phyloP scores from a whole-genome alignment of 2,113 vertebrate species.

The Ochotona princeps region DNA sequence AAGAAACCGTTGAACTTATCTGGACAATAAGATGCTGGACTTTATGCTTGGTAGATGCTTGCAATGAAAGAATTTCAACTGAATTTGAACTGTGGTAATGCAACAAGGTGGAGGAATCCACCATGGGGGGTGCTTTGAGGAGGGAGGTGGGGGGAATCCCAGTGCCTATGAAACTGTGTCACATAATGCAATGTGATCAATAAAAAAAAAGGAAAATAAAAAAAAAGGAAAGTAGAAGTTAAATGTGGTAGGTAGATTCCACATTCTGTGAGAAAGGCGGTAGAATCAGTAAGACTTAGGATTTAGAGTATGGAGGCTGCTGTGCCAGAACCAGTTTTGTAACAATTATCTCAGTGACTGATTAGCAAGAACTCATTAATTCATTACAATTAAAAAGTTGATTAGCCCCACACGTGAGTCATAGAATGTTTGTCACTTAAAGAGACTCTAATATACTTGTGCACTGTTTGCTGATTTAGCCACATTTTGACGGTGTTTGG shows the following conservation, averaged over 20 bases:
- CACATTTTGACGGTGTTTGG: not conserved
- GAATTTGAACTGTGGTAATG: too few relatives aligned
- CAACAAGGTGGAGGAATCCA: too few relatives aligned
- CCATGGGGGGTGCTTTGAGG: too few relatives aligned
- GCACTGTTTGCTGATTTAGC: not conserved
- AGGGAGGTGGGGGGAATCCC: too few relatives aligned
- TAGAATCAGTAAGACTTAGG: not conserved
- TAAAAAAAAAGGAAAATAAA: too few relatives aligned
- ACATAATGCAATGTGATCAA: too few relatives aligned
- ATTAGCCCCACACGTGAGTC: not conserved
- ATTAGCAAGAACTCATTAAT: not conserved
- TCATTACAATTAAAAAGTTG: slow-evolving; percentile 6
- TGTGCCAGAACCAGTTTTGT: not conserved
- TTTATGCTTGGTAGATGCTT: too few relatives aligned
- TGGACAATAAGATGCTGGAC: too few relatives aligned
- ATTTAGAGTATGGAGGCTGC: not conserved
- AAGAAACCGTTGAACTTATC: too few relatives aligned
- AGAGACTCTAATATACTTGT: not conserved
- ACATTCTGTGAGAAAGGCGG: not conserved
- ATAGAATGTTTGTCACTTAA: not conserved
- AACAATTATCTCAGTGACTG: not conserved
- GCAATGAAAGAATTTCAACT: too few relatives aligned
- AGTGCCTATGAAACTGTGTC: too few relatives aligned
- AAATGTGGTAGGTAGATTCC: not conserved
- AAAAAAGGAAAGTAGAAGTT: not conserved